These are phyloP conservation scores for Apteryx owenii DNA, from an alignment of 2,113 vertebrate species.

Conservation along the genomic window DNA sequence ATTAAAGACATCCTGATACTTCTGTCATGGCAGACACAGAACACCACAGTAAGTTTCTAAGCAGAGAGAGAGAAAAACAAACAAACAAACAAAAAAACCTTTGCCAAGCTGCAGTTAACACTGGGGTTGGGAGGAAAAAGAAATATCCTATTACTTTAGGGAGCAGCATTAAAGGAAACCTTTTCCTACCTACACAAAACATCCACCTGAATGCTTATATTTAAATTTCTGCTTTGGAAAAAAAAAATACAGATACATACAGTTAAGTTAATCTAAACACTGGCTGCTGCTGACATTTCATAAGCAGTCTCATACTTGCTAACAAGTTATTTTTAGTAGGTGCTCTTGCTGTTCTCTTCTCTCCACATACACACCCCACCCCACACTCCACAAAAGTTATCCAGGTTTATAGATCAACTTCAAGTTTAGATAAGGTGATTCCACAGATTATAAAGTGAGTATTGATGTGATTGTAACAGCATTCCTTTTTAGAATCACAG, in stretches of 20 bases:
- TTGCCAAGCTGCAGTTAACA: not conserved
- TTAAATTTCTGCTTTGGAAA: constrained; percentile 1
- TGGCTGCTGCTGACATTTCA: constrained; percentile 26
- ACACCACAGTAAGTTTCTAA: not conserved
- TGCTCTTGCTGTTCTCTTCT: constrained; percentile 1
- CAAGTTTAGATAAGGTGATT: constrained; percentile 16
- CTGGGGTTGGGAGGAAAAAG: not conserved
- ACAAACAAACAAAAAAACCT: not conserved
- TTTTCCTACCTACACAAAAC: not conserved
- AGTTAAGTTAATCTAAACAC: constrained; percentile 48
- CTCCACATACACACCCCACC: not conserved
- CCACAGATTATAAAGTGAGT: not conserved
- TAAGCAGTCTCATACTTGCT: constrained; percentile 34
- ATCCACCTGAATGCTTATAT: not conserved
- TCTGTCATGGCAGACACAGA: not conserved
- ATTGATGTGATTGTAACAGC: not conserved
- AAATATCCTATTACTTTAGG: not conserved
- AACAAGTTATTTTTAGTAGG: constrained; percentile 57
- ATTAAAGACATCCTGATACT: not conserved
- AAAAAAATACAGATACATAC: not conserved
- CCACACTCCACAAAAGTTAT: not conserved
- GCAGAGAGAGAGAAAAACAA: not conserved
- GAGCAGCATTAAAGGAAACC: not conserved
- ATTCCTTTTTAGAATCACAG: not conserved
- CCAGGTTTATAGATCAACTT: constrained; percentile 17